A percentile compares a stretch with the other conserved stretches of the same genome.
phyloP scores from a whole-genome alignment of 2,888 invertebrate species.

The Caradrina kadenii region DNA sequence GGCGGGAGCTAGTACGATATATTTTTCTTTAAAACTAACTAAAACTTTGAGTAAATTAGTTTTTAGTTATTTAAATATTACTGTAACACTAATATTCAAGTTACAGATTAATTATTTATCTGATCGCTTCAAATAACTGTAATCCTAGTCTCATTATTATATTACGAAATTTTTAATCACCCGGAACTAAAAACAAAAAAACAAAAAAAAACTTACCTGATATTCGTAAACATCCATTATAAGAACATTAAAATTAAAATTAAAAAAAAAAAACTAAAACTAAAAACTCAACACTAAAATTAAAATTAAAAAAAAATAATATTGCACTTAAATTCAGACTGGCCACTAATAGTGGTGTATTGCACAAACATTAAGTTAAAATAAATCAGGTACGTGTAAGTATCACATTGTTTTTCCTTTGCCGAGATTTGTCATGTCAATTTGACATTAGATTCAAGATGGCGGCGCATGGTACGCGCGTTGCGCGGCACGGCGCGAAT shows the following conservation, averaged over 20 bases:
- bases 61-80: background rate
- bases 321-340: conserved; percentile 86
- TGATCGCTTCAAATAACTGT: background rate
- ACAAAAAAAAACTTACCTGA: conserved; percentile 78
- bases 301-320: conserved; percentile 64
- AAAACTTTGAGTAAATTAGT: background rate
- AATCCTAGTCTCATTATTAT: conserved; percentile 4
- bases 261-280: conserved; percentile 57
- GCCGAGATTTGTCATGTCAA: conserved; percentile 60
- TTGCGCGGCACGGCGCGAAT: conserved; percentile 70
- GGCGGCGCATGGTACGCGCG: conserved; percentile 74
- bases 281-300: conserved; percentile 68
- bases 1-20: too few species aligned
- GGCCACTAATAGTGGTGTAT: conserved; percentile 82
- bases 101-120: too few species aligned
- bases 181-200: conserved; percentile 24
- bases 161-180: conserved; percentile 15
- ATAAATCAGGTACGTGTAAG: conserved; percentile 77
- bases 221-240: conserved; percentile 88
- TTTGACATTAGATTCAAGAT: conserved; percentile 65
- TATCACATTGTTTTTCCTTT: conserved; percentile 62
- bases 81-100: background rate
- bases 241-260: conserved; percentile 60
- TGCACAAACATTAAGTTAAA: conserved; percentile 76
- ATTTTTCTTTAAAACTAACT: background rate